Evolutionary conservation across 2,797 vertebrate species (phyloP).

Genomic region (Gymnocypris eckloni): DNA sequence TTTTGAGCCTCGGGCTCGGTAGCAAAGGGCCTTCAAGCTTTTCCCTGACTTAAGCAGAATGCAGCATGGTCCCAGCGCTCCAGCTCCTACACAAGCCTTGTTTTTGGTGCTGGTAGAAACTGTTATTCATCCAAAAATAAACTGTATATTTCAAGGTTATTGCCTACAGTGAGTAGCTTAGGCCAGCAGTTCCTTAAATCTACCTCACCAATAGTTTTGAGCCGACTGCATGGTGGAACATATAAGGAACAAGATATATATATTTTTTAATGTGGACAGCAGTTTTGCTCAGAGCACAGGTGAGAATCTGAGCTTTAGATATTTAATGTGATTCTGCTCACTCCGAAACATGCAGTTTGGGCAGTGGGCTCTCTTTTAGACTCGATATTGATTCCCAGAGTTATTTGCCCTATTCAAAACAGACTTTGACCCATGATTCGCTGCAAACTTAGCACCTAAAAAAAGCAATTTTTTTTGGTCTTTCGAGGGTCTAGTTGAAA

Average conservation of each 20-base stretch:
- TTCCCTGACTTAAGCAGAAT: conserved; percentile 51
- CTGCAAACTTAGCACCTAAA: conserved; percentile 8
- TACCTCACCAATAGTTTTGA: conserved; percentile 26
- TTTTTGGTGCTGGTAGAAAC: conserved; percentile 36
- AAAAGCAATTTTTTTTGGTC: conserved; percentile 10
- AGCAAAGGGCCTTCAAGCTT: conserved; percentile 27
- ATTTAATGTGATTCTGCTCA: background rate
- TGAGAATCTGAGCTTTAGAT: conserved; percentile 4
- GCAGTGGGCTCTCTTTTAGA: background rate
- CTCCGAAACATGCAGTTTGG: conserved; percentile 1
- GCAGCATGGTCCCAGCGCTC: conserved; percentile 26
- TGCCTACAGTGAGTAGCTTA: conserved; percentile 46
- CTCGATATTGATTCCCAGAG: conserved; percentile 3
- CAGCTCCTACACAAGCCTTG: conserved; percentile 14
- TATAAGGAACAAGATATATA: background rate
- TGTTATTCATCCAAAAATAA: conserved; percentile 48
- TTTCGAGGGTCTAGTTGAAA: conserved; percentile 41
- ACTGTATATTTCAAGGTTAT: conserved; percentile 48
- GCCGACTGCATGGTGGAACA: conserved; percentile 19
- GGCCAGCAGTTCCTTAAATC: conserved; percentile 43
- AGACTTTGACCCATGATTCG: conserved; percentile 5
- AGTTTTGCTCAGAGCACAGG: background rate
- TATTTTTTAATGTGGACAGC: conserved; percentile 31
- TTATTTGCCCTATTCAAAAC: conserved; percentile 5
- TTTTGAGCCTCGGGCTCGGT: conserved; percentile 39